Evolutionary conservation across 1,140 invertebrate genomes (phyloP).

Genomic region (Panonychus citri): DNA sequence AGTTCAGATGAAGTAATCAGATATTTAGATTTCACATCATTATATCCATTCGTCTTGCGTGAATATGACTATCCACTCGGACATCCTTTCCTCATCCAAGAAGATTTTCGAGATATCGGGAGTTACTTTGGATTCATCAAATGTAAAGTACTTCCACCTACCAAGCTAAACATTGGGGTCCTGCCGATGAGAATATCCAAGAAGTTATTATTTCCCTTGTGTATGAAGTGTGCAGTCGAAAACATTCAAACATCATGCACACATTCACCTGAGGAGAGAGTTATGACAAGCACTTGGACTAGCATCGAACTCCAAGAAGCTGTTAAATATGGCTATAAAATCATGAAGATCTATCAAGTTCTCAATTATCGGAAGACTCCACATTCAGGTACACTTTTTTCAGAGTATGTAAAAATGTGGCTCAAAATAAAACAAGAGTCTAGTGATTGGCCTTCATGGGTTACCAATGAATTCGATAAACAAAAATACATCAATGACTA

Average conservation of each 20-base stretch:
- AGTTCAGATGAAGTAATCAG: conserved; percentile 18
- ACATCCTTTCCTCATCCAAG: conserved; percentile 20
- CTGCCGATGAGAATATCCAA: conserved; percentile 5
- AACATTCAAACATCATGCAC: conserved; percentile 4
- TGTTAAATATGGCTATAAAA: conserved; percentile 18
- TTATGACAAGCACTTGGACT: conserved; percentile 21
- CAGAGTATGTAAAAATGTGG: too few species aligned
- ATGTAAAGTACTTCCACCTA: conserved; percentile 14
- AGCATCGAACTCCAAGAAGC: conserved; percentile 21
- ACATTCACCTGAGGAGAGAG: conserved; percentile 18
- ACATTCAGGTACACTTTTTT: too few species aligned
- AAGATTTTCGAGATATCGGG: conserved; percentile 11
- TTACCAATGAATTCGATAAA: not conserved
- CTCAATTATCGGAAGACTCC: conserved; percentile 19
- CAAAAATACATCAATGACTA: not conserved
- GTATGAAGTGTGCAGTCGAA: conserved; percentile 11
- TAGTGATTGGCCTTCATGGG: not conserved
- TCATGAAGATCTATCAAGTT: conserved; percentile 21
- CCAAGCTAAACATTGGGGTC: conserved; percentile 10
- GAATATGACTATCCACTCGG: not conserved
- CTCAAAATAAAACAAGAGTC: not conserved
- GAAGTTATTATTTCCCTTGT: conserved; percentile 15
- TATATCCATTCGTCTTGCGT: not conserved
- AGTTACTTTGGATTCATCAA: conserved; percentile 17
- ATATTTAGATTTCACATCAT: conserved; percentile 16